A percentile compares a stretch with the other conserved stretches of the same genome.
Conservation (phyloP, 1,140 invertebrate genomes). For the Hesperophylax magnus region DNA sequence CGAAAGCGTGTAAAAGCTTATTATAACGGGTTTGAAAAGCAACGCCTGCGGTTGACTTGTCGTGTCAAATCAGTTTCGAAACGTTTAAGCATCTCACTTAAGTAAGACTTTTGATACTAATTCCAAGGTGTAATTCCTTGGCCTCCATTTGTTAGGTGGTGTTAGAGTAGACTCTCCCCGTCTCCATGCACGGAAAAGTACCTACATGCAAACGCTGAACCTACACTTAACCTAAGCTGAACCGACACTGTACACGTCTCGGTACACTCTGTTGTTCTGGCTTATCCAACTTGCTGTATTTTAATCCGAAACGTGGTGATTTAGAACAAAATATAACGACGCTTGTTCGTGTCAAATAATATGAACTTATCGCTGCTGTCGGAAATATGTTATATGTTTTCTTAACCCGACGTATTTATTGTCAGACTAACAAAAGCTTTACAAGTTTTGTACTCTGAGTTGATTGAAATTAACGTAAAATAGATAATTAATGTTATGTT, state of each 20-base stretch:
- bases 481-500: no score
- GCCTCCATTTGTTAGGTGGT: not conserved
- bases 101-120: conserved; percentile 8
- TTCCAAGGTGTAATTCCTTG: conserved; percentile 16
- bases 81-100: not conserved
- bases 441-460: no score
- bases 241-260: not conserved
- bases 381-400: not conserved
- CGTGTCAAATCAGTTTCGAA: not conserved
- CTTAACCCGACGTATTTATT: not conserved
- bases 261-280: not conserved
- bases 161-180: not conserved
- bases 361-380: not conserved
- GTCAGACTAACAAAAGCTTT: not conserved
- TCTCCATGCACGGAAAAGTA: not conserved
- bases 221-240: no score
- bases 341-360: not conserved
- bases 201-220: no score
- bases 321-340: not conserved
- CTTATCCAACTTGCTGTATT: conserved; percentile 17
- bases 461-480: no score
- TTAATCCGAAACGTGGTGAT: conserved; percentile 4
- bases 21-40: no score
- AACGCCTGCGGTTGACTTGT: conserved; percentile 1
- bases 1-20: no score